Evolutionary conservation across 2,888 invertebrate species (phyloP), one percentile per base, ranked within the genome.

Genomic region (Isotomurus palustris): DNA sequence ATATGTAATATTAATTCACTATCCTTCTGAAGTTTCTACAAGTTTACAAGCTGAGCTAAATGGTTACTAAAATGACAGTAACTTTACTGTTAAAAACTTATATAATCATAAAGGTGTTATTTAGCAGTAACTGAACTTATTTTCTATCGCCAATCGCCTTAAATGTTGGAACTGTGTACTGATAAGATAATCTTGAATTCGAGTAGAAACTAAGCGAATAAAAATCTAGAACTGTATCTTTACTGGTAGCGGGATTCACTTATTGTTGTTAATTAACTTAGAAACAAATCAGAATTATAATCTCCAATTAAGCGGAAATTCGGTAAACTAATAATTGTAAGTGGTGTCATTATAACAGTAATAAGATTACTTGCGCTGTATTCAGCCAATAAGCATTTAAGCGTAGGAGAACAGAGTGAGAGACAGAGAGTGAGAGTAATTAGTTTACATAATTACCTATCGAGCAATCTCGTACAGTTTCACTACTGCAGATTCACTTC

Each of bases 401-500:
- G 14, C 4, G 38, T 38, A 38, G 8, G 60, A 55, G 56, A 58
- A 50, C 62, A 52, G 62, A 62, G 62, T 62, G 62, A 62, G 58
- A 62, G 62, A 62, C 62, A 62, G 62, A 62, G 62, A 62, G 62
- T 62, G 62, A 62, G 62, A 62, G 62, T 62, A 62, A 58, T 55
- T 62, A 55, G 56, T 51, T 56, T 56, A 43, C 22, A 43, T 43
- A 8, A 43, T 43, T 43, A 43, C 43, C 21, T 22, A 43, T 22
- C 21, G 22, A 43, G 43, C 43, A 22, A 17, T 24, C 3, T 43
- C 43, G 21, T 43, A 5, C 24, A 43, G 43, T 22, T 43, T 43
- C 43, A 22, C 22, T 43, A 5, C 17, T 43, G 14, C 43, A 24
- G 21, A 43, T 8, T 43, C 43, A 43, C 43, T 43, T n/a, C n/a